A percentile compares a stretch with the other conserved stretches of the same genome.
phyloP scores from a whole-genome alignment of 2,113 vertebrate genomes.

The Plecturocebus donacophilus region DNA sequence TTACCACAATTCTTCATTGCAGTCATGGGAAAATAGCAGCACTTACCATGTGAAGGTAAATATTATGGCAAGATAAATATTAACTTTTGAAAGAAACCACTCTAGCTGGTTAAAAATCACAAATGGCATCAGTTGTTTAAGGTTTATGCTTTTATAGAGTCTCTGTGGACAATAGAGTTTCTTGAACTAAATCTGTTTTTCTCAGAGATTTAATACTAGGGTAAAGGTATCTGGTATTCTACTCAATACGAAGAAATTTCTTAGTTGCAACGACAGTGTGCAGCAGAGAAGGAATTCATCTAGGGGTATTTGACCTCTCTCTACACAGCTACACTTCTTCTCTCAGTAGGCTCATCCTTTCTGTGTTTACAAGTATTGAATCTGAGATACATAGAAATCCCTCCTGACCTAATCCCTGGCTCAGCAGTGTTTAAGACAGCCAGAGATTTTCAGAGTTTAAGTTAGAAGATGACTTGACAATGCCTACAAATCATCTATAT shows the following conservation, averaged over 20 bases:
- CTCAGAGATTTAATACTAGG: slow-evolving; percentile 28
- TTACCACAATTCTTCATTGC: slow-evolving; percentile 72
- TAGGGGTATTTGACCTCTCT: not conserved
- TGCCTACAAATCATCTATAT: not conserved
- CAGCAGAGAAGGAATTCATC: not conserved
- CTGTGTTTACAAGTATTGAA: not conserved
- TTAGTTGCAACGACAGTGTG: not conserved
- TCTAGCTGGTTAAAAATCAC: slow-evolving; percentile 69
- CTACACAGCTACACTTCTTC: not conserved
- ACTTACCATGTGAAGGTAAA: slow-evolving; percentile 71
- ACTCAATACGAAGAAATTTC: slow-evolving; percentile 7
- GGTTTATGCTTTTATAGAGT: slow-evolving; percentile 47
- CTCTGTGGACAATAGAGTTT: slow-evolving; percentile 48
- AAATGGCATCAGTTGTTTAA: slow-evolving; percentile 61
- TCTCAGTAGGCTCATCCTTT: not conserved
- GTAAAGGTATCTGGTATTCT: not conserved
- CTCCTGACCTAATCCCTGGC: not conserved
- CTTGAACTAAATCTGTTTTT: slow-evolving; percentile 57
- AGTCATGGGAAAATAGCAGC: slow-evolving; percentile 73
- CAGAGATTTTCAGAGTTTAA: slow-evolving; percentile 17
- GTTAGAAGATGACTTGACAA: not conserved
- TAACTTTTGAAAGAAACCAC: slow-evolving; percentile 71
- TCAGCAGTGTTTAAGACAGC: not conserved
- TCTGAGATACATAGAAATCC: slow-evolving; percentile 17
- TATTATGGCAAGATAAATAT: slow-evolving; percentile 79